Percentiles rank a stretch among this genome's conserved stretches.
Evolutionary conservation across 2,797 vertebrate genomes (phyloP).

Genomic region (Sebastes taczanowskii): DNA sequence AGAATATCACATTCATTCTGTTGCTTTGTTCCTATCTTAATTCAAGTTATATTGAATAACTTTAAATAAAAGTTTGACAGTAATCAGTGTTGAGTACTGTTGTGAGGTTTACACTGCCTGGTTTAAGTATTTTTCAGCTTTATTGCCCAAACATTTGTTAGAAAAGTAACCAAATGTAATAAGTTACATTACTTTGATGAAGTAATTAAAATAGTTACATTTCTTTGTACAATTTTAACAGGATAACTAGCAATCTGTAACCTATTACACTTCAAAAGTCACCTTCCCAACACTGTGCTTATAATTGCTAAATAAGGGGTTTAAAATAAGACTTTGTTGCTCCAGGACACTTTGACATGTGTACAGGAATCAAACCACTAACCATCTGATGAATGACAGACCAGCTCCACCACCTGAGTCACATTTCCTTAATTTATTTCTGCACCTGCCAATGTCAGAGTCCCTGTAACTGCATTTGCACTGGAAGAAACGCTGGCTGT

Average conservation of each 20-base stretch:
- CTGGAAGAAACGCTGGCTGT: background rate
- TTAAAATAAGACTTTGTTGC: background rate
- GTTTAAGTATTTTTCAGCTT: too few relatives aligned
- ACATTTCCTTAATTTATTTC: background rate
- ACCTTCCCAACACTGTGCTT: background rate
- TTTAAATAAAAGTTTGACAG: accelerated
- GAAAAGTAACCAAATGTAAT: too few relatives aligned
- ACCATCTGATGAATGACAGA: background rate
- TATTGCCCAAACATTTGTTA: too few relatives aligned
- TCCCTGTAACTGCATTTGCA: background rate
- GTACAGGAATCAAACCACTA: conserved; percentile 11
- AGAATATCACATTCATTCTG: too few relatives aligned
- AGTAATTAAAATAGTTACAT: too few relatives aligned
- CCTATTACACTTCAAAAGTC: background rate
- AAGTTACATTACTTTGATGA: too few relatives aligned
- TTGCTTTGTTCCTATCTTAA: too few relatives aligned
- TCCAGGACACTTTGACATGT: background rate
- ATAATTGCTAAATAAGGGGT: too few relatives aligned
- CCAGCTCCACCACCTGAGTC: conserved; percentile 1
- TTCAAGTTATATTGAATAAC: accelerated
- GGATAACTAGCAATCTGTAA: too few relatives aligned
- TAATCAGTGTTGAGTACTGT: too few relatives aligned
- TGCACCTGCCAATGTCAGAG: background rate
- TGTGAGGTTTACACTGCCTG: too few relatives aligned
- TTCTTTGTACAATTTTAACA: too few relatives aligned